Percentiles rank a stretch among this genome's conserved stretches.
These are phyloP conservation scores for Alauda arvensis DNA, from an alignment of 2,797 vertebrate species.

Conservation along the genomic window DNA sequence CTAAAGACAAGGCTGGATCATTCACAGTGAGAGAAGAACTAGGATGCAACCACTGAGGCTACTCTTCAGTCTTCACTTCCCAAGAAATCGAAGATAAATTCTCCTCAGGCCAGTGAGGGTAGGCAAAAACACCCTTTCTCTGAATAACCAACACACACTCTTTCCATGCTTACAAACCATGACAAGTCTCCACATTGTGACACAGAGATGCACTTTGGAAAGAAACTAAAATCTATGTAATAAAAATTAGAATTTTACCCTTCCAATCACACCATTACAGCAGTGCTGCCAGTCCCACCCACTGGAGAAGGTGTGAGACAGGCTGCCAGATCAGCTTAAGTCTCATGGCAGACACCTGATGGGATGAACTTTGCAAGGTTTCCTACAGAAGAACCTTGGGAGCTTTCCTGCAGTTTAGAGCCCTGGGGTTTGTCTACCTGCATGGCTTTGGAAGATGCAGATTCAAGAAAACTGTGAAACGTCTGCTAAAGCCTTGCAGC, in stretches of 20 bases:
- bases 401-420: neutral
- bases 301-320: neutral
- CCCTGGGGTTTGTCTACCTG: neutral
- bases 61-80: neutral
- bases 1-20: neutral
- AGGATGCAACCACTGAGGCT: neutral
- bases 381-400: neutral
- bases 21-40: neutral
- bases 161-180: neutral
- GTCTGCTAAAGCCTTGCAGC: neutral
- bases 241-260: neutral
- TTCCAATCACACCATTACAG: neutral
- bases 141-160: fast-evolving
- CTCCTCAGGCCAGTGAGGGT: neutral
- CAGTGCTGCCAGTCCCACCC: neutral
- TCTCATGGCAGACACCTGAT: neutral
- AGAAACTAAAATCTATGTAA: neutral
- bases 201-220: neutral
- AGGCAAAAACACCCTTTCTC: neutral
- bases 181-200: neutral
- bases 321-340: neutral
- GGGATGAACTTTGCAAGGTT: neutral
- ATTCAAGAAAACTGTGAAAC: neutral
- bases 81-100: neutral
- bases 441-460: neutral